Evolutionary conservation across 2,797 vertebrate genomes (phyloP).

Genomic region (Cygnus olor): DNA sequence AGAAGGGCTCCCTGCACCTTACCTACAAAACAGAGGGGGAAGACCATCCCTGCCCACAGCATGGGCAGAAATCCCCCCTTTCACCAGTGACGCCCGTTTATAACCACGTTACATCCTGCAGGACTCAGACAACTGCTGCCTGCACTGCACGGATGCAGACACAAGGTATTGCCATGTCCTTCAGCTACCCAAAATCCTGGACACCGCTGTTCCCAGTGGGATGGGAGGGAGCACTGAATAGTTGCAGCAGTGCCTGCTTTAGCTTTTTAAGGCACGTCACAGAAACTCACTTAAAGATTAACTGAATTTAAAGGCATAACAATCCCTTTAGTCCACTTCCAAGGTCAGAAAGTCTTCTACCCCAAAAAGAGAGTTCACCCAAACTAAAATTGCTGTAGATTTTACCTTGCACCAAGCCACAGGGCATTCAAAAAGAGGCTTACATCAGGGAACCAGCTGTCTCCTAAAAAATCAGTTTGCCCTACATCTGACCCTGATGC

Average conservation of each 20-base stretch:
- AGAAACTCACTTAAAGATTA: neutral
- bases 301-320: neutral
- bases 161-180: neutral
- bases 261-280: neutral
- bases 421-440: neutral
- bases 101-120: neutral
- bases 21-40: neutral
- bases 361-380: neutral
- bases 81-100: neutral
- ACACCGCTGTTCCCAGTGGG: fast-evolving
- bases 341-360: neutral
- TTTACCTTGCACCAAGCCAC: neutral
- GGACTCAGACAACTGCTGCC: neutral
- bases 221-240: neutral
- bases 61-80: neutral
- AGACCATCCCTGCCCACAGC: neutral
- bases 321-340: neutral
- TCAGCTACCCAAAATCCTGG: neutral
- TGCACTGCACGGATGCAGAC: neutral
- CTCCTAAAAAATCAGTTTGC: constrained; percentile 24
- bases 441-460: constrained; percentile 52
- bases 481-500: constrained; percentile 32
- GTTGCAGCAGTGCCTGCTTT: neutral
- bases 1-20: neutral
- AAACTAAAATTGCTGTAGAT: neutral